phyloP scores from a whole-genome alignment of 2,113 vertebrate genomes.

The Bucco capensis region DNA sequence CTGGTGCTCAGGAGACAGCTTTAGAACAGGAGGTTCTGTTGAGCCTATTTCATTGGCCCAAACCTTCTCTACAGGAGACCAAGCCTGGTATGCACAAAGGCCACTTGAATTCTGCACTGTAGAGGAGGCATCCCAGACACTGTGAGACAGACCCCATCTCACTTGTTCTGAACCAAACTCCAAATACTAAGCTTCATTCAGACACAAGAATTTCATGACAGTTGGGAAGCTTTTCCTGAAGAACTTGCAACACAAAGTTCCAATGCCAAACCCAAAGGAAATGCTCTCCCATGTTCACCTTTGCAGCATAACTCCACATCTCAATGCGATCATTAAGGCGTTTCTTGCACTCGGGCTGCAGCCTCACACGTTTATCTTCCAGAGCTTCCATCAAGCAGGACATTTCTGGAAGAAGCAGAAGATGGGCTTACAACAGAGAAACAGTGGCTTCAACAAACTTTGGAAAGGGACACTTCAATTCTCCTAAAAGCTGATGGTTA shows the following conservation, averaged over 20 bases:
- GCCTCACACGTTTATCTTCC: slow-evolving; percentile 92
- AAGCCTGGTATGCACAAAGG: not conserved
- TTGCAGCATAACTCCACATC: slow-evolving; percentile 98
- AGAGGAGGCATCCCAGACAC: not conserved
- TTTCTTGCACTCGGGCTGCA: slow-evolving; percentile 98
- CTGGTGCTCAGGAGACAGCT: not conserved
- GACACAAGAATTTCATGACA: not conserved
- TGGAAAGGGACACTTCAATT: not conserved
- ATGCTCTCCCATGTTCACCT: slow-evolving; percentile 70
- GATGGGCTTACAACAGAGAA: not conserved
- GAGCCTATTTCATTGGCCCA: not conserved
- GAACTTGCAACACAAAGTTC: not conserved
- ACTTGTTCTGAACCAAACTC: not conserved
- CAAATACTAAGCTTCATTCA: not conserved
- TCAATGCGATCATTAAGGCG: slow-evolving; percentile 95
- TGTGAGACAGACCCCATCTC: not conserved
- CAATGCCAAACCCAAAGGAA: not conserved
- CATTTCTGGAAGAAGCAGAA: slow-evolving; percentile 82
- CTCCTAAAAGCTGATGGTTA: not conserved
- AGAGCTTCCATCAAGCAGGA: slow-evolving; percentile 96
- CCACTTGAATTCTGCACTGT: not conserved
- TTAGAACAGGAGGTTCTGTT: not conserved
- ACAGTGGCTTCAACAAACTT: not conserved
- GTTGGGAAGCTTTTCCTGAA: not conserved
- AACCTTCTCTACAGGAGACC: not conserved